Base-by-base conservation (phyloP, 1,140 invertebrate species). In the Neuroterus valhalla region DNA sequence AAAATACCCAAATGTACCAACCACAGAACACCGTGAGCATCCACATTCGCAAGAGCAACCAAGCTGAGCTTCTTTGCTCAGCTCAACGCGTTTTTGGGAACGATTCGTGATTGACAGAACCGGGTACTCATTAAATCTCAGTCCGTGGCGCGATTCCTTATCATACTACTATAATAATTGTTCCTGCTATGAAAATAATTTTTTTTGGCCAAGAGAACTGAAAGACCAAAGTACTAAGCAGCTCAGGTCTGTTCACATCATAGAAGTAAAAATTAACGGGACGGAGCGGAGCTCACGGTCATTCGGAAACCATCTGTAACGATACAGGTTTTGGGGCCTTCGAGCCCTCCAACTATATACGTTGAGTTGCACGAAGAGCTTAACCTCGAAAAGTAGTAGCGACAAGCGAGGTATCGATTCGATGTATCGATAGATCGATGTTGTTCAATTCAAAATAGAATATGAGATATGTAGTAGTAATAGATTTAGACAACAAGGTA, bases 121-220 rank as follows among this genome's bases (percentile, higher is more conserved):
- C 23, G 23, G 14, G 23, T 3, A 31, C 23, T 38, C 12, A 14
- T 31, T 62, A n/a, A 62, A 23, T 62, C 11, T 3, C n/a, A 62
- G 31, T 15, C 26, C 23, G 55, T 26, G n/a, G 23, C 14, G 23
- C 26, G 0, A 55, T 26, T 14, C 19, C 52, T 55, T 55, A 21
- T 55, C 52, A 55, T 3, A 26, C 50, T 55, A 55, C 10, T 21
- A 38, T 6, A 19, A 3, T 55, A 3, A 62, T 38, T 38, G 3
- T 62, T 31, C 4, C n/a, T n/a, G 26, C 14, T 62, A 62, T 23
- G 26, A 62, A 62, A 62, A 62, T 62, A 38, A 62, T 62, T 15
- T 62, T 31, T n/a, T 31, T 62, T 62, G 23, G 14, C 31, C 31
- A 38, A 26, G 5, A 26, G 21, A 62, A 62, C 10, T 38, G 26